Evolutionary conservation across 2,113 vertebrate species (phyloP), one percentile per base, ranked within the genome.

Genomic region (Poecilia latipinna): DNA sequence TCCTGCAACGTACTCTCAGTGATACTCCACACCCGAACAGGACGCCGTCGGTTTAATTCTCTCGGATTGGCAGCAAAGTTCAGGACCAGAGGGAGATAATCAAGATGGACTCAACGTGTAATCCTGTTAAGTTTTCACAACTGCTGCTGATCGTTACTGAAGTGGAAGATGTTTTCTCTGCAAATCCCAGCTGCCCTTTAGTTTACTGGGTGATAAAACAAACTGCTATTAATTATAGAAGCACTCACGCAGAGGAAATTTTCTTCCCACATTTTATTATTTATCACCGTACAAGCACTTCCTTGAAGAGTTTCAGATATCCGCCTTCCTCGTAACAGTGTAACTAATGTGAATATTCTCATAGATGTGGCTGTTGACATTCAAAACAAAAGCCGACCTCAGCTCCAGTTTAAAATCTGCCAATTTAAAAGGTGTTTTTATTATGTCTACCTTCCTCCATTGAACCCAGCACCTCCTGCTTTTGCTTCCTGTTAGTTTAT

Each of bases 401-500:
- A 31, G 64, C 19, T 44, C 24, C 67, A 60, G 10, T 5, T 10
- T 51, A 2, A 51, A 57, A 37, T 75, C 48, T 51, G 4, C 35
- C 8, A 0, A 2, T 79, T 63, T 75, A 42, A 75, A 68, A 64
- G 51, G 8, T 5, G 8, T 65, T 78, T 69, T 67, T 13, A 10
- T 65, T 69, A 10, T 67, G 24, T 70, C 66, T 60, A 12, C 28
- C 22, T 54, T 51, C 3, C 29, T 67, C 24, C 15, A n/a, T 17
- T 82, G 35, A 75, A 51, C 22, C 64, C 63, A 65, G 44, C 65
- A 72, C 44, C 75, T 68, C 79, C 35, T 79, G 72, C 70, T 86
- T 78, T 61, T 35, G 28, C 29, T 81, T 78, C 29, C 48, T 22
- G 8, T 63, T 62, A 70, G 67, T 82, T 76, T 78, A 71, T 29